These are phyloP conservation scores for Drosophila kikkawai DNA, from an alignment of 1,140 invertebrate genomes.

Conservation along the genomic window DNA sequence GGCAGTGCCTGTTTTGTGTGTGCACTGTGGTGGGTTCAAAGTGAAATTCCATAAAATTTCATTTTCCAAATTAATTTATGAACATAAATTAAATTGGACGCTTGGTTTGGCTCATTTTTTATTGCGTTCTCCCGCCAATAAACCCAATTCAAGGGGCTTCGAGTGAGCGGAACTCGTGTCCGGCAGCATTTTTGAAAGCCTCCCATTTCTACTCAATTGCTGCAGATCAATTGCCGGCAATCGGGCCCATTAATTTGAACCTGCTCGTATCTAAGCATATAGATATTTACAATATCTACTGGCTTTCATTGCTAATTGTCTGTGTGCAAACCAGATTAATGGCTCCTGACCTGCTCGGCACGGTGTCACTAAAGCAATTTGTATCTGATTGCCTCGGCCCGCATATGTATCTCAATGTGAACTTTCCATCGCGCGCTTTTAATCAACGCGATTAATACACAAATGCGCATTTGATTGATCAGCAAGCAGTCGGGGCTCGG, in stretches of 20 bases:
- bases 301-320: constrained; percentile 24
- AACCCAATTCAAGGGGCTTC: constrained; percentile 39
- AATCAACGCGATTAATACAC: constrained; percentile 72
- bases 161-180: constrained; percentile 13
- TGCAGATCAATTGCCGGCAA: constrained; percentile 34
- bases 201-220: constrained; percentile 2
- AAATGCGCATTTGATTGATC: constrained; percentile 76
- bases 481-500: constrained; percentile 12
- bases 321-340: constrained; percentile 35
- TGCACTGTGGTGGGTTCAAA: constrained; percentile 68
- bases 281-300: neutral
- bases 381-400: constrained; percentile 27
- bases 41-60: constrained; percentile 78
- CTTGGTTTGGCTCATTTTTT: constrained; percentile 34
- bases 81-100: constrained; percentile 75
- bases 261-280: neutral
- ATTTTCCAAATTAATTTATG: constrained; percentile 83
- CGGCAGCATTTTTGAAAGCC: constrained; percentile 2
- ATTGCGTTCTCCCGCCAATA: constrained; percentile 33
- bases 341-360: constrained; percentile 26
- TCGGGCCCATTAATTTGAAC: constrained; percentile 19
- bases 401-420: constrained; percentile 25
- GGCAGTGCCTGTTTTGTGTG: constrained; percentile 6
- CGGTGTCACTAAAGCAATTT: constrained; percentile 45
- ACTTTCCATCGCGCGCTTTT: constrained; percentile 28